Percentiles rank a stretch among this genome's conserved stretches.
These are phyloP conservation scores for Agelaius tricolor DNA, from an alignment of 2,113 vertebrate genomes.

Conservation along the genomic window DNA sequence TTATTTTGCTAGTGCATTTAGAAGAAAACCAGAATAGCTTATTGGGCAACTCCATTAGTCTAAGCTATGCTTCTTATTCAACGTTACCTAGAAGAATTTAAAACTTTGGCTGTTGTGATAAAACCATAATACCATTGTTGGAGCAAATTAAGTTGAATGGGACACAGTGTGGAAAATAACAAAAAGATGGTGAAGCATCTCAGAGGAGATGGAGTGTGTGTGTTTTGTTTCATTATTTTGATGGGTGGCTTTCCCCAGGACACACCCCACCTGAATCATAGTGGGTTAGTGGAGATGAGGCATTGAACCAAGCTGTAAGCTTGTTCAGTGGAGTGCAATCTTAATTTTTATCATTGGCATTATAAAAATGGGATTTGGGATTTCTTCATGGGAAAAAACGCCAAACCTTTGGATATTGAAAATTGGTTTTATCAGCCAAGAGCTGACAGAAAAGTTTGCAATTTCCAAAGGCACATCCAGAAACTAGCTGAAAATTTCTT, in stretches of 20 bases:
- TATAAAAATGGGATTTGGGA: background rate
- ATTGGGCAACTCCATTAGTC: background rate
- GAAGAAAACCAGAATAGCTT: background rate
- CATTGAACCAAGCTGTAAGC: background rate
- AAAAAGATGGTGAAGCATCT: background rate
- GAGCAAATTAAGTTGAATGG: background rate
- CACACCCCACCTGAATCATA: background rate
- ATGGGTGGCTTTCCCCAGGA: background rate
- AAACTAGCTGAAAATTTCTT: background rate
- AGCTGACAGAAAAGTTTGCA: background rate
- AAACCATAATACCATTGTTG: background rate
- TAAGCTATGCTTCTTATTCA: background rate
- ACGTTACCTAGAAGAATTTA: background rate
- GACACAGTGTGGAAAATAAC: background rate
- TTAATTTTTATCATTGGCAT: rapidly evolving
- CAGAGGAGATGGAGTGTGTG: background rate
- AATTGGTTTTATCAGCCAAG: background rate
- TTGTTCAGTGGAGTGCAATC: background rate
- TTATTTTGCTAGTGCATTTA: background rate
- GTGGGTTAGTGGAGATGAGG: background rate
- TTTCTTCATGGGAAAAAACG: background rate
- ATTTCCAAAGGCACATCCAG: background rate
- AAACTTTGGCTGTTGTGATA: background rate
- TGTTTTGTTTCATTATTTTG: background rate
- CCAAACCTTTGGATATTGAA: background rate